Evolutionary conservation across 2,888 invertebrate genomes (phyloP), one percentile per base, ranked within the genome.

Genomic region (Polylopha cassiicola): DNA sequence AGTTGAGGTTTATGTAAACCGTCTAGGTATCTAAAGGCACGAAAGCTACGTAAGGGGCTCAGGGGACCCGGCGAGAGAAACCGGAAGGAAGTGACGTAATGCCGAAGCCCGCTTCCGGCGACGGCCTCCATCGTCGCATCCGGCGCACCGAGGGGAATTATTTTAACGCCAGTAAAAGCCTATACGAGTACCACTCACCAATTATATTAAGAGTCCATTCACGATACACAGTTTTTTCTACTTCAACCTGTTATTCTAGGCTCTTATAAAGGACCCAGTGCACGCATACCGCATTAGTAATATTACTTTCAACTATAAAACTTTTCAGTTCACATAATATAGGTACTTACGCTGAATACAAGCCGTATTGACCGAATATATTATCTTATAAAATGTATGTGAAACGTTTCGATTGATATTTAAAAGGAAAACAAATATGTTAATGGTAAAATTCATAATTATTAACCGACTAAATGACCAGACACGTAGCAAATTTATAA

Each of bases 41-140:
- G 57, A 58, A 61, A 61, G 59, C 55, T 58, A 58, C 58, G 60
- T 60, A 59, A 63, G 59, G 54, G 64, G 54, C 62, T 61, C 57
- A 47, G 50, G 63, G 58, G 61, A 62, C 58, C 50, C 55, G 55
- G 54, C 52, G 53, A 47, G 53, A 50, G 51, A 50, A 41, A 48
- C 60, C 68, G 73, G 73, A 73, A 73, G 73, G 68, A 71, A 62
- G 70, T 63, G 61, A 59, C 61, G 53, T 58, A 57, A 50, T 47
- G 43, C 62, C 65, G 59, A 61, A 53, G 59, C 61, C 57, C 65
- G 56, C 64, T 61, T 58, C 68, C 71, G 60, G 57, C 51, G 53
- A 54, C 61, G 54, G 50, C 52, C 63, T 50, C 46, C 57, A 46
- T 61, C 65, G 61, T 65, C 65, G 57, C 65, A 57, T 73, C 72